Conservation (phyloP, 2,888 invertebrate genomes). For the Agrenia bidenticulata region DNA sequence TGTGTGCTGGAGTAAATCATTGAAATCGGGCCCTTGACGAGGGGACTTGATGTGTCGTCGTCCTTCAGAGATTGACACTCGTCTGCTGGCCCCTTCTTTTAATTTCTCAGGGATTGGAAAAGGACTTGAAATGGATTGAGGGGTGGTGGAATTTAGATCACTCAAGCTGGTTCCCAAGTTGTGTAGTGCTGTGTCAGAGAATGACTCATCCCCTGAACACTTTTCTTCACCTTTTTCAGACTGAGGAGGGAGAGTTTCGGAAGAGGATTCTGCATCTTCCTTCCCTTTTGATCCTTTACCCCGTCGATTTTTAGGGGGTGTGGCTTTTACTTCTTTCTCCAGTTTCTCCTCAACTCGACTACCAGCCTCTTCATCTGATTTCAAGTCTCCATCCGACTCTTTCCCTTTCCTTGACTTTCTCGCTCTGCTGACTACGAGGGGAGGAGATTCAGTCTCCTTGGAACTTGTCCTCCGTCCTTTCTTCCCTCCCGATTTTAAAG, state of each 20-base stretch:
- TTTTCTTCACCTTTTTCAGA: too few relatives aligned
- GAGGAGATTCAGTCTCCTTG: background rate
- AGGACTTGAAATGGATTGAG: too few relatives aligned
- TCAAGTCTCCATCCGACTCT: background rate
- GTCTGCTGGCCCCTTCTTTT: background rate
- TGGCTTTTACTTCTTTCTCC: background rate
- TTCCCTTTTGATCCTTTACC: background rate
- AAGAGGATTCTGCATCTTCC: background rate
- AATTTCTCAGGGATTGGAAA: background rate
- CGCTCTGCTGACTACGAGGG: background rate
- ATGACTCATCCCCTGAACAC: too few relatives aligned
- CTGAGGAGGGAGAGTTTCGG: too few relatives aligned
- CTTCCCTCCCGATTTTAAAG: conserved; percentile 8
- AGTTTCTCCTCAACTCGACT: conserved; percentile 15
- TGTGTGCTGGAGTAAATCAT: too few relatives aligned
- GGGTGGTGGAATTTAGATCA: too few relatives aligned
- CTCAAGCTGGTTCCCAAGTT: too few relatives aligned
- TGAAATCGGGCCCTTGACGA: conserved; percentile 1
- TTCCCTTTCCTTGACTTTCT: background rate
- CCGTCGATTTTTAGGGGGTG: too few relatives aligned
- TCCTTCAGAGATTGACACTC: background rate
- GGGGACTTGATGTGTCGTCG: background rate
- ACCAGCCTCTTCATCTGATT: background rate
- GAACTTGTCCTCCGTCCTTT: background rate
- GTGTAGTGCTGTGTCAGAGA: too few relatives aligned